These are phyloP conservation scores for Malacoctenus gilli DNA, from an alignment of 2,797 vertebrate genomes.

Conservation along the genomic window DNA sequence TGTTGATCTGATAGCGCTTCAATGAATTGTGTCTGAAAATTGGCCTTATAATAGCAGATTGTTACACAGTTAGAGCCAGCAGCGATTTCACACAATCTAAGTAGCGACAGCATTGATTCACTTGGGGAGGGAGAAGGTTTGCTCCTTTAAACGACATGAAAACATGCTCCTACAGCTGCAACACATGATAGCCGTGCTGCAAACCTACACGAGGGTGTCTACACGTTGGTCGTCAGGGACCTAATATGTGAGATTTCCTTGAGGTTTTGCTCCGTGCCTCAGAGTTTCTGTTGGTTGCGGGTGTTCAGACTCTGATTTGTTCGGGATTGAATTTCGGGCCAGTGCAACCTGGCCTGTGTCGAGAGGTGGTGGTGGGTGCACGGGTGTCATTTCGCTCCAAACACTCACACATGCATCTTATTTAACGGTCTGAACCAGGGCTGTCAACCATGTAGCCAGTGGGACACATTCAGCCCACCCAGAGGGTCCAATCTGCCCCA, in stretches of 20 bases:
- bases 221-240: conserved; percentile 1
- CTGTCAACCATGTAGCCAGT: too few relatives aligned
- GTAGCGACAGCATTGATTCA: neutral
- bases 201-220: conserved; percentile 7
- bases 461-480: too few relatives aligned
- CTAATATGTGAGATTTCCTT: too few relatives aligned
- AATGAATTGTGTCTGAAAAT: neutral
- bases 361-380: too few relatives aligned
- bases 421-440: too few relatives aligned
- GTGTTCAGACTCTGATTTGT: too few relatives aligned
- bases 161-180: neutral
- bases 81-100: neutral
- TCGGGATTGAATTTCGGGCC: too few relatives aligned
- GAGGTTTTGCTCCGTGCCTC: neutral
- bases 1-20: neutral
- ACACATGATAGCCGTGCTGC: neutral
- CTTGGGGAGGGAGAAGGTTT: neutral
- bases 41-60: neutral
- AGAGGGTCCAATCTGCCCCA: too few relatives aligned
- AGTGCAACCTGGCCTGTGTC: too few relatives aligned
- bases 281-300: too few relatives aligned
- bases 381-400: too few relatives aligned
- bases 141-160: neutral
- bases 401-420: too few relatives aligned
- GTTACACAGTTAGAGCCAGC: neutral